phyloP scores from a whole-genome alignment of 2,888 invertebrate genomes.

The Boloria selene region DNA sequence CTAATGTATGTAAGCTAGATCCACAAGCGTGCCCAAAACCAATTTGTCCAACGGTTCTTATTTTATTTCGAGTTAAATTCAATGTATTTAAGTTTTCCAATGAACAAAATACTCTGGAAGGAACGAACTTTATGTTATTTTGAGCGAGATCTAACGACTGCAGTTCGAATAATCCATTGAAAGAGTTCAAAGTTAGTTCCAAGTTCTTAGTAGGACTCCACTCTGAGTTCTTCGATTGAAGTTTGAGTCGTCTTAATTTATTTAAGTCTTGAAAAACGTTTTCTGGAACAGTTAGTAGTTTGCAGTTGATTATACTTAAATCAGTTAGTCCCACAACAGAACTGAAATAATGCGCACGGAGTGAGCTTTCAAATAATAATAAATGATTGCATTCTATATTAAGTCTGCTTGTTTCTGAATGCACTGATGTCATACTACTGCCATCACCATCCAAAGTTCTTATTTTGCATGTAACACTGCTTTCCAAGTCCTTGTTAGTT shows the following conservation, averaged over 20 bases:
- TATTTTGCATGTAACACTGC: slow-evolving; percentile 85
- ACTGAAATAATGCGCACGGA: slow-evolving; percentile 87
- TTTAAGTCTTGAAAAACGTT: slow-evolving; percentile 91
- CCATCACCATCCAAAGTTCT: slow-evolving; percentile 87
- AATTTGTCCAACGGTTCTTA: slow-evolving; percentile 89
- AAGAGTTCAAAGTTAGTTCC: slow-evolving; percentile 87
- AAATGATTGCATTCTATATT: slow-evolving; percentile 90
- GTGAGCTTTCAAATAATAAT: slow-evolving; percentile 89
- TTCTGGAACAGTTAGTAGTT: slow-evolving; percentile 88
- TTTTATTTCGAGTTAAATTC: slow-evolving; percentile 92
- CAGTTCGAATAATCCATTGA: slow-evolving; percentile 90
- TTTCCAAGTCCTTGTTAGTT: slow-evolving; percentile 72
- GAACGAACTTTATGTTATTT: slow-evolving; percentile 91
- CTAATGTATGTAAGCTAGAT: slow-evolving; percentile 88
- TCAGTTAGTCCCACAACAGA: slow-evolving; percentile 88
- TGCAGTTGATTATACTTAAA: slow-evolving; percentile 89
- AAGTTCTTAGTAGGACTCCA: slow-evolving; percentile 90
- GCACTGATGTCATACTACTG: slow-evolving; percentile 83
- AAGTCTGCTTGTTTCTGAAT: slow-evolving; percentile 87
- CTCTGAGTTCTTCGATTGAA: slow-evolving; percentile 90
- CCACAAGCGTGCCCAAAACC: slow-evolving; percentile 86
- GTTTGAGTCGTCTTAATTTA: slow-evolving; percentile 88
- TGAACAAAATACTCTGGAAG: slow-evolving; percentile 90
- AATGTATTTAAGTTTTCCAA: slow-evolving; percentile 90
- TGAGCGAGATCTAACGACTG: slow-evolving; percentile 90